Percentiles rank a stretch among this genome's conserved stretches.
These are phyloP conservation scores for Syndactyla subalaris DNA, from an alignment of 2,797 vertebrate genomes.

Conservation along the genomic window DNA sequence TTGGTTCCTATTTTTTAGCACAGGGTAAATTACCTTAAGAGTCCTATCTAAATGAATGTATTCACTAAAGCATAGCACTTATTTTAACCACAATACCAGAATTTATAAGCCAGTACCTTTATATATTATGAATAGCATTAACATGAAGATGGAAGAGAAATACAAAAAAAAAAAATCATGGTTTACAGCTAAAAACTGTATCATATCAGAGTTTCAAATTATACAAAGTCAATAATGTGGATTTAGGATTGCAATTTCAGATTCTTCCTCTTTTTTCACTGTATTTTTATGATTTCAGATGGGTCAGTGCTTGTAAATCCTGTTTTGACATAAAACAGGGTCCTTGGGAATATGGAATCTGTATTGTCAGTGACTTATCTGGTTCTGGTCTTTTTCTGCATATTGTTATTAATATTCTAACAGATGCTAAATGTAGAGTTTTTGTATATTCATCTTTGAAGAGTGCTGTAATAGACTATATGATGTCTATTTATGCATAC, in stretches of 20 bases:
- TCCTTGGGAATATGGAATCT: neutral
- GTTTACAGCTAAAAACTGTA: neutral
- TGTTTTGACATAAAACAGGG: neutral
- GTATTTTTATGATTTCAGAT: neutral
- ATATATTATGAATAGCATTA: neutral
- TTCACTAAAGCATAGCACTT: neutral
- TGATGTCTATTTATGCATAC: neutral
- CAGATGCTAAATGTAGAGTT: neutral
- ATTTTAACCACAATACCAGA: neutral
- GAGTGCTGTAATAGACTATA: neutral
- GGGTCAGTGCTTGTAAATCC: neutral
- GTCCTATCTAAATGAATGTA: neutral
- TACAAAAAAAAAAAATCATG: neutral
- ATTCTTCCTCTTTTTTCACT: neutral
- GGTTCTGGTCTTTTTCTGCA: neutral
- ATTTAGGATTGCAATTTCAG: neutral
- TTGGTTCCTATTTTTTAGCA: neutral
- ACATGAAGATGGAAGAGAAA: neutral
- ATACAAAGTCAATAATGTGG: neutral
- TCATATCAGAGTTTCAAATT: neutral
- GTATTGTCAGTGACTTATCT: neutral
- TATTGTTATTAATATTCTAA: neutral
- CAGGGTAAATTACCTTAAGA: neutral
- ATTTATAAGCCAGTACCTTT: neutral
- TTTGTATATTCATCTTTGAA: neutral